Base-by-base conservation (phyloP, 2,888 invertebrate genomes). In the Athalia cordata region DNA sequence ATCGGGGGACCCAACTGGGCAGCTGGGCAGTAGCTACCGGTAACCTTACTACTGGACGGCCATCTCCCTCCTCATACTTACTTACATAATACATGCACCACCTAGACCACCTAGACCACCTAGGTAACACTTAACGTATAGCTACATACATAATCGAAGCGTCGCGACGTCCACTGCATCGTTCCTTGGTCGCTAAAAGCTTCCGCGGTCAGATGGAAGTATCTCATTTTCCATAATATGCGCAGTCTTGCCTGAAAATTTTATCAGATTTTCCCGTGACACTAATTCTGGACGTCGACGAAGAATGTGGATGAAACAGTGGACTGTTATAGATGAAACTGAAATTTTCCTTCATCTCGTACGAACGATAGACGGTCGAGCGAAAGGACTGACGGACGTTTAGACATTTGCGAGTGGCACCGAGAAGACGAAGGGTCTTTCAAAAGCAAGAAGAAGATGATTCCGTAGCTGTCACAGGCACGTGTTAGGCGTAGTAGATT, bases 1-100 rank as follows among this genome's bases (percentile, higher is more conserved):
- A 89, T 88, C 89, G 86, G 85, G 87, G 88, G 89, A 89, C 88
- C 88, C 88, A 89, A 89, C 89, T 88, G 89, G 89, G 87, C 88
- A 89, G 88, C 88, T 87, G 85, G 83, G 80, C 83, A 79, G 82
- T 78, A 79, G 85, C 29, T 29, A 29, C 29, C 29, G 29, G 29
- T 29, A 29, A 29, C 74, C 74, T 62, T 50, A 47, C 55, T 50
- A 50, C 74, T 50, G 75, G 61, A 75, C 75, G 49, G n/a, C 72
- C 59, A 74, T 77, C 57, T 79, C 76, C 79, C 79, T 61, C 77
- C 59, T 65, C 66, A 29, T 29, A 11, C 68, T 68, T 68, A 68
- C 68, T 52, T 68, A 68, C 55, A 68, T 68, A 68, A 68, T 68
- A 45, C 47, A 68, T 68, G 68, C 43, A 8, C 11, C 68, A 43